Percentiles rank a stretch among this genome's conserved stretches.
phyloP scores from a whole-genome alignment of 2,888 invertebrate species.

The Papilio demoleus region DNA sequence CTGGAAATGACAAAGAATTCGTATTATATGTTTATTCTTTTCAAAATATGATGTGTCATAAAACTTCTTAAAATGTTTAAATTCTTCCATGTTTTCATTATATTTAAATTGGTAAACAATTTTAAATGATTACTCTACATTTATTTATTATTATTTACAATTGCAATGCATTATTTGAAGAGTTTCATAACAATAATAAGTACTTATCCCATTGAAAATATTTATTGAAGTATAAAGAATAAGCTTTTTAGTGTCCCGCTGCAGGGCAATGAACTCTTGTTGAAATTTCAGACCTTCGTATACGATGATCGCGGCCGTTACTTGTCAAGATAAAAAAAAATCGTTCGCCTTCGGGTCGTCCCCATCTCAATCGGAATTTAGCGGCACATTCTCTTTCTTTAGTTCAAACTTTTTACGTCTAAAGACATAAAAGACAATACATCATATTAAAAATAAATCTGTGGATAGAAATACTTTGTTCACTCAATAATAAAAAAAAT shows the following conservation, averaged over 20 bases:
- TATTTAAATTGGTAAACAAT: slow-evolving; percentile 32
- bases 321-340: slow-evolving; percentile 42
- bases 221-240: slow-evolving; percentile 42
- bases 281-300: slow-evolving; percentile 42
- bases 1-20: slow-evolving; percentile 15
- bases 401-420: slow-evolving; percentile 18
- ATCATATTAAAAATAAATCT: slow-evolving; percentile 13
- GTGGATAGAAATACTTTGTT: slow-evolving; percentile 14
- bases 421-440: slow-evolving; percentile 13
- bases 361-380: slow-evolving; percentile 39
- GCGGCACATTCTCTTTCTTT: slow-evolving; percentile 35
- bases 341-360: slow-evolving; percentile 37
- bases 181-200: slow-evolving; percentile 36
- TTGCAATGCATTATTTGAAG: slow-evolving; percentile 34
- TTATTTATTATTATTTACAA: slow-evolving; percentile 21
- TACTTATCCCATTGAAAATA: slow-evolving; percentile 41
- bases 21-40: too few species aligned
- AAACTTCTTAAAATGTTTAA: not conserved
- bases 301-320: slow-evolving; percentile 41
- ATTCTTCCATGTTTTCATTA: slow-evolving; percentile 18
- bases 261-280: slow-evolving; percentile 49
- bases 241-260: slow-evolving; percentile 47
- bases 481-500: slow-evolving; percentile 7
- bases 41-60: too few species aligned
- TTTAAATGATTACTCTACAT: slow-evolving; percentile 27